Percentiles rank a stretch among this genome's conserved stretches.
Conservation (phyloP, 2,888 invertebrate species). For the Acanthosepion pharaonis region DNA sequence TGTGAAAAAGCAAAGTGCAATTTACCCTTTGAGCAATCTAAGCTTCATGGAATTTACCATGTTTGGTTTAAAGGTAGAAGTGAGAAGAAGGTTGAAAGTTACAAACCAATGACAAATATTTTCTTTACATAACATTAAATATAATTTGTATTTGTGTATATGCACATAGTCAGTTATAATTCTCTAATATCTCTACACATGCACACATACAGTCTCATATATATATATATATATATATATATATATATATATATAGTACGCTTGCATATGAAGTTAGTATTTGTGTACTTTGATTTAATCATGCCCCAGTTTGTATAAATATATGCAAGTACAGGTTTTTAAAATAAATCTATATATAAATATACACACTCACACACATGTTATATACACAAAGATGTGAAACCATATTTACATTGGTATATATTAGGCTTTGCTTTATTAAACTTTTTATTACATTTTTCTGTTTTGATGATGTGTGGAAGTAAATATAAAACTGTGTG, state of each 20-base stretch:
- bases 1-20: background rate
- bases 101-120: background rate
- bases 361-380: background rate
- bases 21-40: background rate
- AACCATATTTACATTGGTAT: background rate
- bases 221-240: background rate
- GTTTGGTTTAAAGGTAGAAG: background rate
- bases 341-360: background rate
- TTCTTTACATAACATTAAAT: background rate
- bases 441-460: no score
- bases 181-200: background rate
- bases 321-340: background rate
- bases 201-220: no score
- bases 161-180: background rate
- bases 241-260: background rate
- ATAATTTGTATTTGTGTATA: background rate
- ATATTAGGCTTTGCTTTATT: no score
- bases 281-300: background rate
- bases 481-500: no score
- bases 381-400: background rate
- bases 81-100: background rate
- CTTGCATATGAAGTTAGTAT: background rate
- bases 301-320: background rate
- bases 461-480: no score
- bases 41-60: background rate